Evolutionary conservation across 35 echinoderm and acorn worm species (phyloP).

Genomic region (Chiridota heheva): DNA sequence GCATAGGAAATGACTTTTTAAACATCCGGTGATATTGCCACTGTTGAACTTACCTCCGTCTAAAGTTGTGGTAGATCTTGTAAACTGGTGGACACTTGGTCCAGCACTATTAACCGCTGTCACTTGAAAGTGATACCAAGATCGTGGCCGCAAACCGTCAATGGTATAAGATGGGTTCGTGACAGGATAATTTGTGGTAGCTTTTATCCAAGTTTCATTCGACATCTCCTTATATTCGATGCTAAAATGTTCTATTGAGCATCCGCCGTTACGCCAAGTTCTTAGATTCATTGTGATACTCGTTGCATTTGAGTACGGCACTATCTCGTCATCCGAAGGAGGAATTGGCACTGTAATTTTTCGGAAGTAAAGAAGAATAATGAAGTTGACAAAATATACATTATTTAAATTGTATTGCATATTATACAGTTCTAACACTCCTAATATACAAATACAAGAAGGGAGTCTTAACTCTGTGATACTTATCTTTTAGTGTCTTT

Average conservation of each 20-base stretch:
- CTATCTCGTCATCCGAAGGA: constrained; percentile 71
- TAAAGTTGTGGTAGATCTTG: constrained; percentile 62
- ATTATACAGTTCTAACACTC: not conserved
- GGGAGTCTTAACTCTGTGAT: not conserved
- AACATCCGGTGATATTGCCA: constrained; percentile 70
- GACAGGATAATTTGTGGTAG: constrained; percentile 68
- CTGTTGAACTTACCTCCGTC: constrained; percentile 64
- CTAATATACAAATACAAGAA: not conserved
- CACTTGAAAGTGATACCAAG: constrained; percentile 84
- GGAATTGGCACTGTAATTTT: constrained; percentile 63
- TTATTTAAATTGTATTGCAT: not conserved
- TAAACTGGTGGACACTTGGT: constrained; percentile 66
- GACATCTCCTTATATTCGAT: constrained; percentile 73
- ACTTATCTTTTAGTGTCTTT: not conserved
- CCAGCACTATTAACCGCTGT: constrained; percentile 90
- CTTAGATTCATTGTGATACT: constrained; percentile 64
- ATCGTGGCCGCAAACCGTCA: constrained; percentile 66
- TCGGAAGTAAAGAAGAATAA: not conserved
- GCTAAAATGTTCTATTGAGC: constrained; percentile 77
- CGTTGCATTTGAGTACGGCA: constrained; percentile 71
- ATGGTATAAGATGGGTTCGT: constrained; percentile 55
- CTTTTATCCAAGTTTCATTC: constrained; percentile 52
- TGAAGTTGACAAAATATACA: not conserved
- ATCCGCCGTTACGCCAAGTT: constrained; percentile 75
- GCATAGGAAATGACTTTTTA: not conserved